phyloP scores from a whole-genome alignment of 1,140 invertebrate genomes.

The Homarus americanus region DNA sequence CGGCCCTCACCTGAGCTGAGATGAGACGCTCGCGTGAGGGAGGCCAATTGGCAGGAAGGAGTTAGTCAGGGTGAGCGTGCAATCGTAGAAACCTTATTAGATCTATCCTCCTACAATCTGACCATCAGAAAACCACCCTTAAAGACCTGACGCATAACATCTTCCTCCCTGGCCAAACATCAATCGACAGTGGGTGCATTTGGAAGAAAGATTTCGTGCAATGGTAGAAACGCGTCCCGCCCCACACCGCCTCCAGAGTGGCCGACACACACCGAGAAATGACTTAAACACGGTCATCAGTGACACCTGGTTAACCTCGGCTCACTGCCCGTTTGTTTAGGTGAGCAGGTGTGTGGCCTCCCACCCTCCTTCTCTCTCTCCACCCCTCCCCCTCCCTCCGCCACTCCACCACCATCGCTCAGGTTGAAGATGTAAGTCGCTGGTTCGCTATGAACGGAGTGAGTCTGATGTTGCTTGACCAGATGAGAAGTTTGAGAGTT shows the following conservation, averaged over 20 bases:
- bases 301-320: constrained; percentile 51
- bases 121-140: constrained; percentile 22
- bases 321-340: constrained; percentile 50
- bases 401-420: background rate
- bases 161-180: background rate
- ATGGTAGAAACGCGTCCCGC: constrained; percentile 37
- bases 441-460: background rate
- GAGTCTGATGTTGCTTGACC: background rate
- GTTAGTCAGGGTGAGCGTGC: constrained; percentile 34
- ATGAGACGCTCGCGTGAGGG: constrained; percentile 43
- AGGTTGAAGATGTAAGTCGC: background rate
- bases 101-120: background rate
- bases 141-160: background rate
- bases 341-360: constrained; percentile 26
- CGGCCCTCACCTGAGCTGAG: background rate
- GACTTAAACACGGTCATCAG: constrained; percentile 57
- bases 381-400: constrained; percentile 14
- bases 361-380: constrained; percentile 19
- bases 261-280: constrained; percentile 41
- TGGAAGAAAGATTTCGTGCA: constrained; percentile 34
- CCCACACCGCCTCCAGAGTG: constrained; percentile 17
- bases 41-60: constrained; percentile 53
- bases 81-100: constrained; percentile 43
- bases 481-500: too few relatives aligned
- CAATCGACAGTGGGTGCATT: constrained; percentile 26